Evolutionary conservation across 2,113 vertebrate genomes (phyloP).

Genomic region (Dasyornis broadbenti): DNA sequence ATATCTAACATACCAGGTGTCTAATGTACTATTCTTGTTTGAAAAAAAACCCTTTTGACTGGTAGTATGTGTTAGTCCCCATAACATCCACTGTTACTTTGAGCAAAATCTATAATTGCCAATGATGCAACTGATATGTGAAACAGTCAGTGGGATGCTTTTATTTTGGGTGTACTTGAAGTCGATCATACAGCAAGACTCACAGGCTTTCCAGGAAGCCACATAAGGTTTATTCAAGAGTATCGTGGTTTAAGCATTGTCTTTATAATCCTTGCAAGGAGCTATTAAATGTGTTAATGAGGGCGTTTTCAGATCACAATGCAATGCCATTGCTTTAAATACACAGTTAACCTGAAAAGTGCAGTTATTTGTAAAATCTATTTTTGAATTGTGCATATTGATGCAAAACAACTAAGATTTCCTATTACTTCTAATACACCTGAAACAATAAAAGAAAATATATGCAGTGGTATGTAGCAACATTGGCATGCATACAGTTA

Average conservation of each 20-base stretch:
- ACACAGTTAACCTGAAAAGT: neutral
- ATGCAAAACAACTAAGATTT: neutral
- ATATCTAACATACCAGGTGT: neutral
- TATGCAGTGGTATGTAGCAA: neutral
- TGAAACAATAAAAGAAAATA: neutral
- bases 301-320: neutral
- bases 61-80: slow-evolving; percentile 10
- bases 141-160: neutral
- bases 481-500: too few relatives aligned
- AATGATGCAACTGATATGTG: neutral
- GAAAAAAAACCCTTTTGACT: neutral
- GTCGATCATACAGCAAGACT: neutral
- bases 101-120: neutral
- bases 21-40: neutral
- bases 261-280: neutral
- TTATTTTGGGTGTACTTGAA: neutral
- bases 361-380: neutral
- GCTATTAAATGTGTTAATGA: neutral
- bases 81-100: neutral
- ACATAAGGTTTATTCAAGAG: neutral
- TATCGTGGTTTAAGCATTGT: neutral
- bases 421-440: neutral
- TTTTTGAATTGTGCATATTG: neutral
- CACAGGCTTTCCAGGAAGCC: neutral
- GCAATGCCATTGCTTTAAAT: neutral